Conservation (phyloP, 2,888 invertebrate species). For the Tenthredo scrophulariae region DNA sequence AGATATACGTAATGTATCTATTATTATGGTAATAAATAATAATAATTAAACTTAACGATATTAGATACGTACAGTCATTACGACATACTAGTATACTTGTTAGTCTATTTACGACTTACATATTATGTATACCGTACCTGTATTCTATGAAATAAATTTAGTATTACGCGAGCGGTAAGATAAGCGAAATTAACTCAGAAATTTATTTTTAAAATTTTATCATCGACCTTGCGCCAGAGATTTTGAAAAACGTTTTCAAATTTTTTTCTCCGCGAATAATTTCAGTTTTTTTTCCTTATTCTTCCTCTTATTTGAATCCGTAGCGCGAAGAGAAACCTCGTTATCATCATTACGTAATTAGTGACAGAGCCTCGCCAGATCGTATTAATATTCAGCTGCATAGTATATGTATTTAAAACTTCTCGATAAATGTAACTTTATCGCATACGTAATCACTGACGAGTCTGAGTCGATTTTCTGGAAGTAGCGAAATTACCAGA, state of each 20-base stretch:
- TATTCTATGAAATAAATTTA: background rate
- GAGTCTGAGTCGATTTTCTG: background rate
- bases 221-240: background rate
- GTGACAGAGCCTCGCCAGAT: background rate
- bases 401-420: background rate
- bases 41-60: background rate
- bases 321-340: background rate
- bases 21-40: too few relatives aligned
- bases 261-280: background rate
- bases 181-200: background rate
- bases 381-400: background rate
- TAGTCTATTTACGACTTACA: background rate
- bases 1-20: too few relatives aligned
- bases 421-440: background rate
- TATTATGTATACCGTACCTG: background rate
- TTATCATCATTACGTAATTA: background rate
- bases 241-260: background rate
- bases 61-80: too few relatives aligned
- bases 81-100: background rate
- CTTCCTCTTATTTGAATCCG: background rate
- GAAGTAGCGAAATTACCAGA: background rate
- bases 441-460: background rate
- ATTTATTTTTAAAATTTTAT: background rate
- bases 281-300: background rate
- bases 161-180: background rate